These are phyloP conservation scores for Coreius guichenoti DNA, from an alignment of 2,797 vertebrate species.

Conservation along the genomic window DNA sequence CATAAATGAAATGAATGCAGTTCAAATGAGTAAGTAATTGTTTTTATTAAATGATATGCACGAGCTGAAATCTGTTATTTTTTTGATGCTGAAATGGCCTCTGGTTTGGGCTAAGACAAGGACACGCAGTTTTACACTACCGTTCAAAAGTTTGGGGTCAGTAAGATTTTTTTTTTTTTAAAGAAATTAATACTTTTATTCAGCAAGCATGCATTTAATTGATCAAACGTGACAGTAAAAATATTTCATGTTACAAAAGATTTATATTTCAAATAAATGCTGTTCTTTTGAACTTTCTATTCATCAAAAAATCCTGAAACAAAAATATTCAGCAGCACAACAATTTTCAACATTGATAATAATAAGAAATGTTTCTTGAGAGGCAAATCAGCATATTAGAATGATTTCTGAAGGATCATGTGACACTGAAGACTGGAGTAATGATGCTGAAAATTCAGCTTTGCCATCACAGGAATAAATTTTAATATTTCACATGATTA, in stretches of 20 bases:
- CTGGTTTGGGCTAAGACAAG: background rate
- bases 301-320: background rate
- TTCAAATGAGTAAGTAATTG: conserved; percentile 2
- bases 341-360: background rate
- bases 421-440: background rate
- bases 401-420: background rate
- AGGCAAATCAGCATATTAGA: background rate
- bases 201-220: background rate
- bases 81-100: background rate
- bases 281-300: background rate
- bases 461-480: background rate
- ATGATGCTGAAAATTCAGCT: background rate
- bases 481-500: background rate
- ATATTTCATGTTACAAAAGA: background rate
- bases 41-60: background rate
- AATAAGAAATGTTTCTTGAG: too few relatives aligned
- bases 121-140: background rate
- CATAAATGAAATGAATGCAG: background rate
- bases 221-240: background rate
- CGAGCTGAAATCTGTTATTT: background rate
- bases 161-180: too few relatives aligned
- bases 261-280: too few relatives aligned
- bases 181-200: background rate
- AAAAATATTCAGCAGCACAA: background rate
- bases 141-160: too few relatives aligned